These are phyloP conservation scores for Drosophila meridionalis DNA, from an alignment of 2,888 invertebrate genomes.

Conservation along the genomic window DNA sequence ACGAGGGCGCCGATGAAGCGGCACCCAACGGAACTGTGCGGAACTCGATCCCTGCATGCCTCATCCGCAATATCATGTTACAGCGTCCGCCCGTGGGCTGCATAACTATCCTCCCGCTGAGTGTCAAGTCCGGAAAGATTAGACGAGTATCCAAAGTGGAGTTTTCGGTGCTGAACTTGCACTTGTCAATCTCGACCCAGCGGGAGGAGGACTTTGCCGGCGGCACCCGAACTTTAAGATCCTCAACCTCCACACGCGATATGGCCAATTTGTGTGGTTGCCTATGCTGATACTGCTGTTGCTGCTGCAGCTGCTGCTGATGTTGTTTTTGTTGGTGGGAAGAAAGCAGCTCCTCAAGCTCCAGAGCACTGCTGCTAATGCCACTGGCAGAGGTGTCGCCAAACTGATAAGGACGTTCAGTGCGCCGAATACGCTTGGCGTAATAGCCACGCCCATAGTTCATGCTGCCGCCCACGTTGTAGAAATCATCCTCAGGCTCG, in stretches of 20 bases:
- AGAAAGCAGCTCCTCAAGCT: conserved; percentile 64
- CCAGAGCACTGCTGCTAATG: conserved; percentile 52
- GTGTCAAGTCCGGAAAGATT: conserved; percentile 91
- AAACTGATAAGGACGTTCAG: conserved; percentile 53
- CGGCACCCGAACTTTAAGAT: conserved; percentile 87
- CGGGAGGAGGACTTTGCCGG: conserved; percentile 87
- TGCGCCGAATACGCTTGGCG: conserved; percentile 70
- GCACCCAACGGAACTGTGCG: conserved; percentile 88
- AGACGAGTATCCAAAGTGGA: conserved; percentile 91
- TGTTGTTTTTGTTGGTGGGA: conserved; percentile 57
- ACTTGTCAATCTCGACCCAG: conserved; percentile 91
- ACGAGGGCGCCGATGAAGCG: conserved; percentile 42
- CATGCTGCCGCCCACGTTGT: conserved; percentile 54
- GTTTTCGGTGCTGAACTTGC: conserved; percentile 90
- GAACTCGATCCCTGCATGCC: conserved; percentile 92
- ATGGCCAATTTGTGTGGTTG: conserved; percentile 76
- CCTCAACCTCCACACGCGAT: conserved; percentile 81
- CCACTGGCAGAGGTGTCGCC: conserved; percentile 29
- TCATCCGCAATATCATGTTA: conserved; percentile 91
- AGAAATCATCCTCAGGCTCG: conserved; percentile 73
- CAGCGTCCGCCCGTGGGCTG: conserved; percentile 87
- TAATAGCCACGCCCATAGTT: conserved; percentile 67
- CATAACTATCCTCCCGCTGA: conserved; percentile 91
- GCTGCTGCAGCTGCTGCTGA: conserved; percentile 54
- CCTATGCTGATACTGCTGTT: conserved; percentile 56